Conservation (phyloP, 2,888 invertebrate species). For the Nipponacmea schrenckii region DNA sequence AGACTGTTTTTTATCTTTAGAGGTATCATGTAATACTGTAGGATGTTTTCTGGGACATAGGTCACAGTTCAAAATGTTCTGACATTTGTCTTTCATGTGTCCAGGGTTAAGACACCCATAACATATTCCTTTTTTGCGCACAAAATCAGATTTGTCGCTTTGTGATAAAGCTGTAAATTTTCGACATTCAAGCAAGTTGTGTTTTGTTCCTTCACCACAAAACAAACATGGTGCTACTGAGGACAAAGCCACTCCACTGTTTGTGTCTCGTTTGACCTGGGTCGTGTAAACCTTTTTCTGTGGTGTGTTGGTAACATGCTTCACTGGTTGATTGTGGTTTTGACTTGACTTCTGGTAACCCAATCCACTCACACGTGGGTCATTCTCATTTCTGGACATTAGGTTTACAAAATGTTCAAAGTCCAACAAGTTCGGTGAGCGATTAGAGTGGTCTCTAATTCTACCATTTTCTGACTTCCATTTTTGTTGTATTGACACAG, state of each 20-base stretch:
- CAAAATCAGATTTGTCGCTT: background rate
- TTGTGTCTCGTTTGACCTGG: too few species aligned
- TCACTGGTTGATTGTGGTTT: too few species aligned
- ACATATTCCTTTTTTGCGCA: background rate
- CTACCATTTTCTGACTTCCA: background rate
- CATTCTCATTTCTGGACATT: background rate
- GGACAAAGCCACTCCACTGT: too few species aligned
- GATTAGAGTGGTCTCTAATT: background rate
- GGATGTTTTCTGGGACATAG: too few species aligned
- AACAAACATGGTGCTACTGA: too few species aligned
- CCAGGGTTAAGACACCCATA: constrained; percentile 1
- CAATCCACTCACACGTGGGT: background rate
- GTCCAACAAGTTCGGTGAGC: background rate
- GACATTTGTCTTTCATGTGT: background rate
- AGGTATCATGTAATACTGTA: too few species aligned
- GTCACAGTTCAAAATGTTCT: background rate
- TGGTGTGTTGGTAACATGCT: too few species aligned
- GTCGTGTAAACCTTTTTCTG: too few species aligned
- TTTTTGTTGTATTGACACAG: background rate
- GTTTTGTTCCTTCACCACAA: too few species aligned
- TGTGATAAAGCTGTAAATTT: background rate
- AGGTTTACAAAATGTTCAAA: constrained; percentile 1
- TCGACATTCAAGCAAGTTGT: background rate
- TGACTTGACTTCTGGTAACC: background rate
- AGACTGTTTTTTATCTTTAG: too few species aligned